Base-by-base conservation (phyloP, 1,140 invertebrate genomes). In the Pseudomyrmex pallidus region DNA sequence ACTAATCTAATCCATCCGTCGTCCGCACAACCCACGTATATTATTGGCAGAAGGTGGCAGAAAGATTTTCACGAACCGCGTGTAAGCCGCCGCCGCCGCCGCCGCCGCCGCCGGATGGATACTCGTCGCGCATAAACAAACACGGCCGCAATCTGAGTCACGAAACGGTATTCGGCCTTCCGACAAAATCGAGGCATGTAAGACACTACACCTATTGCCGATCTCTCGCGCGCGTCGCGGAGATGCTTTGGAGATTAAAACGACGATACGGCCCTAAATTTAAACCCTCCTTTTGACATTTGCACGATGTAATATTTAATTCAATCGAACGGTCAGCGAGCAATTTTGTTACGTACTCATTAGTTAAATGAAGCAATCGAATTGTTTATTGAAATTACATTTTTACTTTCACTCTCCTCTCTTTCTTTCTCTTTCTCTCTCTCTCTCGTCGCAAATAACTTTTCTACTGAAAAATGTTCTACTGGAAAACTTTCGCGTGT, bases 61-160 rank as follows among this genome's bases (percentile, higher is more conserved):
- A 35, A 17, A 20, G 35, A 68, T 70, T 80, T 61, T 80, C 66
- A 44, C 64, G 20, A 50, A 78, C 50, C 74, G 46, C 64, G 15
- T 13, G 10, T 13, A 68, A 46, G 3, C 25, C 25, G 25, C 2
- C 25, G 25, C 2, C 44, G 20, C 20, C 1, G 25, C 25, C 3
- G 25, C 48, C n/a, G n/a, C n/a, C n/a, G n/a, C n/a, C n/a, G 59
- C 52, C 64, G 52, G 73, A 77, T 78, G 62, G 57, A 80, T 64
- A 77, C 64, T 78, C 62, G 66, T 64, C 67, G 78, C 76, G 78
- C 67, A 82, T 85, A 85, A 85, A 70, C 62, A 70, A 80, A 82
- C 67, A 84, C 25, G 15, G 20, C 20, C 46, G 44, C 46, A 63
- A 72, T 82, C 59, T 82, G 83, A 85, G 54, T 82, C 64, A 70